These are phyloP conservation scores for Molothrus ater DNA, from an alignment of 2,797 vertebrate species.

Conservation along the genomic window DNA sequence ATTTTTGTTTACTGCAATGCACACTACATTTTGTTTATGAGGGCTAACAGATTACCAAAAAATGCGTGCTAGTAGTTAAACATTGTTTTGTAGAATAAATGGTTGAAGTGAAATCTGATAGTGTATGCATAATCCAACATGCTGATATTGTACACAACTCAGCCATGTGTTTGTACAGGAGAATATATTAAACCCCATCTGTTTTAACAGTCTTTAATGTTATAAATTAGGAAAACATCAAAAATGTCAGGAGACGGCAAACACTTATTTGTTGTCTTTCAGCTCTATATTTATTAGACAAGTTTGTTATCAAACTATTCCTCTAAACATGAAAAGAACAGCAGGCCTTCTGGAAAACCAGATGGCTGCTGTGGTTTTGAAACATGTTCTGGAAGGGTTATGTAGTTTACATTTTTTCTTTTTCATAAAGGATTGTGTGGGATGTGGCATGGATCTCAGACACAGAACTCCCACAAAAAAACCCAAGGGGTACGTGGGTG, in stretches of 20 bases:
- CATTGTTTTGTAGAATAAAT: neutral
- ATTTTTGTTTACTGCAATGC: neutral
- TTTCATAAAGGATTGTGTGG: slow-evolving; percentile 54
- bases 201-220: slow-evolving; percentile 79
- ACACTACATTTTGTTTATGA: neutral
- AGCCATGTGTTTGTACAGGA: slow-evolving; percentile 78
- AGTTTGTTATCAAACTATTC: slow-evolving; percentile 82
- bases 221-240: slow-evolving; percentile 80
- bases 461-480: neutral
- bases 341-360: slow-evolving; percentile 80
- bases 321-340: slow-evolving; percentile 82
- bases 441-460: slow-evolving; percentile 35
- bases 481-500: neutral
- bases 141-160: slow-evolving; percentile 69
- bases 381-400: slow-evolving; percentile 63
- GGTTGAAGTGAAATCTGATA: slow-evolving; percentile 63
- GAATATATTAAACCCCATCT: slow-evolving; percentile 81
- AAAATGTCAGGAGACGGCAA: slow-evolving; percentile 71
- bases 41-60: neutral
- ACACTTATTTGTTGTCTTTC: slow-evolving; percentile 76
- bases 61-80: slow-evolving; percentile 36
- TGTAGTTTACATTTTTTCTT: slow-evolving; percentile 63
- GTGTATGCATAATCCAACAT: slow-evolving; percentile 65
- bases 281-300: slow-evolving; percentile 77
- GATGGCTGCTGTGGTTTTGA: slow-evolving; percentile 76